phyloP scores from a whole-genome alignment of 2,797 vertebrate genomes.

The Coranthus polyacanthus region DNA sequence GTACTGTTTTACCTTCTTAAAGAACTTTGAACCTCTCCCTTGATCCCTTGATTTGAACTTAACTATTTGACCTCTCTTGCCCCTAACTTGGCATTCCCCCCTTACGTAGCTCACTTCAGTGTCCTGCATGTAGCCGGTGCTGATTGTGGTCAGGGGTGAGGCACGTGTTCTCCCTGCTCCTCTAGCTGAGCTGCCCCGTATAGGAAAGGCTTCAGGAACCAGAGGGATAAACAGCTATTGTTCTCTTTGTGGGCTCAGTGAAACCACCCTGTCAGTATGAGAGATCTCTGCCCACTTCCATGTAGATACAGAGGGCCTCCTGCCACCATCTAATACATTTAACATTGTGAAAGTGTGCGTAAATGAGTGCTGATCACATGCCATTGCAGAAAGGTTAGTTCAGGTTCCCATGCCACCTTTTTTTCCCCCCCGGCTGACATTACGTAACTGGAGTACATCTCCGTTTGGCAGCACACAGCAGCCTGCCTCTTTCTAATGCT shows the following conservation, averaged over 20 bases:
- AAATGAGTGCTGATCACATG: slow-evolving; percentile 40
- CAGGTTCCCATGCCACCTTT: slow-evolving; percentile 48
- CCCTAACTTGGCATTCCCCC: slow-evolving; percentile 1
- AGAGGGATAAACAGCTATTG: slow-evolving; percentile 80
- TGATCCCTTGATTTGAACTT: slow-evolving; percentile 11
- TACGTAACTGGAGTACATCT: slow-evolving; percentile 61
- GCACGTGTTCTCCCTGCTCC: slow-evolving; percentile 65
- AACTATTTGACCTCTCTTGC: slow-evolving; percentile 6
- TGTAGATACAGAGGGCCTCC: slow-evolving; percentile 29
- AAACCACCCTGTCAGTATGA: slow-evolving; percentile 72
- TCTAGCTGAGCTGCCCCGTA: slow-evolving; percentile 52
- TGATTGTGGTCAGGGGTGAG: slow-evolving; percentile 49
- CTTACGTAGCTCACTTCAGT: slow-evolving; percentile 10
- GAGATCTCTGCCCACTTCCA: slow-evolving; percentile 55
- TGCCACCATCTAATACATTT: slow-evolving; percentile 23
- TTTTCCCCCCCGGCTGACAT: not conserved
- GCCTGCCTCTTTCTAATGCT: slow-evolving; percentile 64
- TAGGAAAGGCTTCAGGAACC: slow-evolving; percentile 80
- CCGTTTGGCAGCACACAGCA: slow-evolving; percentile 43
- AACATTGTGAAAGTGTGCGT: slow-evolving; percentile 23
- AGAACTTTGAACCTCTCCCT: not conserved
- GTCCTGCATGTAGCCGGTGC: slow-evolving; percentile 31
- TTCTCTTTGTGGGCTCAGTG: slow-evolving; percentile 66
- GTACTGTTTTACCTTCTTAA: not conserved
- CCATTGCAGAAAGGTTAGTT: slow-evolving; percentile 31